Evolutionary conservation across 2,797 vertebrate genomes (phyloP).

Genomic region (Urophycis tenuis): DNA sequence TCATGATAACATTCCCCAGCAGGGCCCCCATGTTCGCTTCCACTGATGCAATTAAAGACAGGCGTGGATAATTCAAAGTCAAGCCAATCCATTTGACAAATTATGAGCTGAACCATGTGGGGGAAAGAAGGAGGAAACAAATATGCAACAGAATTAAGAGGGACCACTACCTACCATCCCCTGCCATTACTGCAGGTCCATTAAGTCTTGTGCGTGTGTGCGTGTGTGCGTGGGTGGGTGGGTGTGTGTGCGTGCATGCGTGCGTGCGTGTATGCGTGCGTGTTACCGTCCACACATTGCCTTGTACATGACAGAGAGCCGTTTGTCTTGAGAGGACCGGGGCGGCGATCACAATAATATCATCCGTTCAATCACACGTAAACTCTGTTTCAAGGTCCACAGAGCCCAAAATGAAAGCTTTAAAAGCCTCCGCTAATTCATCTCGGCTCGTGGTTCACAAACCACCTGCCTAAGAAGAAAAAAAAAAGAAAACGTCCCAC

Average conservation of each 20-base stretch:
- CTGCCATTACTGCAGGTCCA: slow-evolving; percentile 40
- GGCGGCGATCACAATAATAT: slow-evolving; percentile 30
- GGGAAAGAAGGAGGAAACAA: background rate
- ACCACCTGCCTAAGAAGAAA: slow-evolving; percentile 26
- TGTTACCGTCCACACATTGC: slow-evolving; percentile 22
- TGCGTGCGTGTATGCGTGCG: background rate
- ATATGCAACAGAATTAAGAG: slow-evolving; percentile 13
- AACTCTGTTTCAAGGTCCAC: slow-evolving; percentile 40
- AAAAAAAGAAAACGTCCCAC: background rate
- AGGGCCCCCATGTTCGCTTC: background rate
- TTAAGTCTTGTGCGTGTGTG: slow-evolving; percentile 24
- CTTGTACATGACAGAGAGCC: slow-evolving; percentile 20
- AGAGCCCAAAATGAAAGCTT: slow-evolving; percentile 36
- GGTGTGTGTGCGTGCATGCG: background rate
- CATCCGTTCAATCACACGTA: slow-evolving; percentile 39
- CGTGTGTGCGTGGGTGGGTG: background rate
- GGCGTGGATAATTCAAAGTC: slow-evolving; percentile 33
- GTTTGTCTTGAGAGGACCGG: slow-evolving; percentile 23
- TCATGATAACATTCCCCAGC: background rate
- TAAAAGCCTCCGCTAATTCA: slow-evolving; percentile 28
- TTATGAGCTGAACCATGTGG: slow-evolving; percentile 24
- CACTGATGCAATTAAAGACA: slow-evolving; percentile 20
- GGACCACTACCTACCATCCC: background rate
- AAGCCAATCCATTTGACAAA: slow-evolving; percentile 32
- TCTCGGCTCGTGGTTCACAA: slow-evolving; percentile 29